Conservation (phyloP, 2,113 vertebrate genomes). For the Nothoprocta perdicaria region DNA sequence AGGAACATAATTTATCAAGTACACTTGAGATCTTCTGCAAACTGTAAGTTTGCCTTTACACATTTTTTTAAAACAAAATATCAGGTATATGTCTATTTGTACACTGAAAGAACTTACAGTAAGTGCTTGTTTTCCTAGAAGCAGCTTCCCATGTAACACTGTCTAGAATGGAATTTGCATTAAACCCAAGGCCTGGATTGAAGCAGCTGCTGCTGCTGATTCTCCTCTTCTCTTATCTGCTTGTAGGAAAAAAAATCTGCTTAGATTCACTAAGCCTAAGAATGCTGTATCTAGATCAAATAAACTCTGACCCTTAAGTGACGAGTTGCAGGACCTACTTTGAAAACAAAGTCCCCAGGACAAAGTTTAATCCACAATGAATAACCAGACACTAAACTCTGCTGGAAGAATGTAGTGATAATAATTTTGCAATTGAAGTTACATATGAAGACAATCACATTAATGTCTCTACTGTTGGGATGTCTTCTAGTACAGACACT, state of each 20-base stretch:
- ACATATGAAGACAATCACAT: neutral
- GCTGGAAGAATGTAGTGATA: neutral
- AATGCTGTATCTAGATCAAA: conserved; percentile 69
- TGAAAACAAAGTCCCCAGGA: conserved; percentile 63
- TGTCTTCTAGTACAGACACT: neutral
- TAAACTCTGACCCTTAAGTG: conserved; percentile 72
- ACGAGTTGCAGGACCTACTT: neutral
- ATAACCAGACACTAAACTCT: neutral
- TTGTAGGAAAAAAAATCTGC: conserved; percentile 29
- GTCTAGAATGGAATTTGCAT: neutral
- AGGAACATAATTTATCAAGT: neutral
- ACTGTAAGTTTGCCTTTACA: neutral
- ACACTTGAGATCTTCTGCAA: neutral
- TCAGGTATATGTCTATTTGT: neutral
- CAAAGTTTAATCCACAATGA: conserved; percentile 65
- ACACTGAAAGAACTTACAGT: neutral
- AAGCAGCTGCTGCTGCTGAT: conserved; percentile 14
- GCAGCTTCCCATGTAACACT: neutral
- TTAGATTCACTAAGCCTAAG: conserved; percentile 43
- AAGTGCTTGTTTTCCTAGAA: neutral
- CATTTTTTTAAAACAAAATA: neutral
- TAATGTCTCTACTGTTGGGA: neutral
- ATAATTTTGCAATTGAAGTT: neutral
- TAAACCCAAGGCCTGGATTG: neutral
- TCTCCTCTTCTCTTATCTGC: conserved; percentile 53